Evolutionary conservation across 1,140 invertebrate species (phyloP), one percentile per base, ranked within the genome.

Genomic region (Hyles euphorbiae): DNA sequence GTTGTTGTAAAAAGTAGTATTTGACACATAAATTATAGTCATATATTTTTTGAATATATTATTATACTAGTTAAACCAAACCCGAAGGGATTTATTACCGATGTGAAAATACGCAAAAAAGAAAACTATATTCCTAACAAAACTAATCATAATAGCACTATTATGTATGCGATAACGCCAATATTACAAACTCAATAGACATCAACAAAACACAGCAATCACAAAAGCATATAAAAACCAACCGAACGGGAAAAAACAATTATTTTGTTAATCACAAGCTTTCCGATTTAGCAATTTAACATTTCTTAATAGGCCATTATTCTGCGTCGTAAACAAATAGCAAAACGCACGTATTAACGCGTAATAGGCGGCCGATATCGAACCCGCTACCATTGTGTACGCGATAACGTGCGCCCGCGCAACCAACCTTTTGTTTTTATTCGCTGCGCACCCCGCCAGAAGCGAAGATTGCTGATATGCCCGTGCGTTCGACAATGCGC

Each of bases 281-380:
- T 59, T 61, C 55, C 54, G 52, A 56, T 53, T 66, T 56, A 63
- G 63, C 65, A 68, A 72, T 78, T 78, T 76, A 74, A 72, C 70
- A 67, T 70, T 48, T 65, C 68, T 61, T 76, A 76, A 78, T 78
- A 78, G 76, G 67, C 73, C 69, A 78, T 78, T 78, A 78, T 72
- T 65, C 58, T 34, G 46, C 61, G 60, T 72, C 76, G 67, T 78
- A 79, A 82, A 80, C 74, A 80, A 82, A 78, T 76, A 74, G 71
- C 71, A 76, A 78, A 80, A 66, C 68, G 67, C 54, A 34, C 61
- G 73, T 65, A 76, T 80, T 77, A 72, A 75, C 63, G 77, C 69
- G 63, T 73, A 69, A 68, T 76, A 73, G 22, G 49, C 34, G 22
- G 11, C 49, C 4, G 47, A 34, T 32, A 45, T 54, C 6, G 11